Evolutionary conservation across 1,140 invertebrate species (phyloP).

Genomic region (Diabrotica undecimpunctata): DNA sequence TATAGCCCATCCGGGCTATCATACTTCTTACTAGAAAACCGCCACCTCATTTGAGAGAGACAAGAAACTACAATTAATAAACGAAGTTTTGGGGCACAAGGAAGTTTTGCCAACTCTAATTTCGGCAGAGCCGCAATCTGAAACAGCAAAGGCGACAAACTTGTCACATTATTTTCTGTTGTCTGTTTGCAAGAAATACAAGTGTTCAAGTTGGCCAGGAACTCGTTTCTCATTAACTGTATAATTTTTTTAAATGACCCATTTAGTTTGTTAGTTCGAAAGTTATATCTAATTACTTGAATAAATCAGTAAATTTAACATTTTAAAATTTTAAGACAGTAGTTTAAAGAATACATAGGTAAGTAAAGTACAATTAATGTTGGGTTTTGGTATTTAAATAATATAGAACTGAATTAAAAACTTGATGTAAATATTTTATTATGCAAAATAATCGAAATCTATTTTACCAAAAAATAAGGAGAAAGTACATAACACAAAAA

Average conservation of each 20-base stretch:
- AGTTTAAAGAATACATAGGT: too few species aligned
- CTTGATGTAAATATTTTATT: too few species aligned
- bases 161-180: constrained; percentile 21
- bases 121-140: constrained; percentile 25
- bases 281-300: too few species aligned
- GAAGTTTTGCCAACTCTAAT: constrained; percentile 25
- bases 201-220: constrained; percentile 5
- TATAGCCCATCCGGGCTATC: neutral
- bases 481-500: too few species aligned
- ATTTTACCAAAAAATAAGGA: too few species aligned
- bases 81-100: constrained; percentile 33
- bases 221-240: neutral
- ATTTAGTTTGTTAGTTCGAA: neutral
- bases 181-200: constrained; percentile 15
- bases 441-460: too few species aligned
- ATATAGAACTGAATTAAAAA: too few species aligned
- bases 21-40: constrained; percentile 9
- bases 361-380: too few species aligned
- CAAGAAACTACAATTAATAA: constrained; percentile 37
- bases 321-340: too few species aligned
- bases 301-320: too few species aligned
- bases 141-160: constrained; percentile 24
- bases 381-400: too few species aligned
- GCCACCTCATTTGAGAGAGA: constrained; percentile 23
- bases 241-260: neutral